Conservation (phyloP, 2,888 invertebrate genomes). For the Dynastes maya region DNA sequence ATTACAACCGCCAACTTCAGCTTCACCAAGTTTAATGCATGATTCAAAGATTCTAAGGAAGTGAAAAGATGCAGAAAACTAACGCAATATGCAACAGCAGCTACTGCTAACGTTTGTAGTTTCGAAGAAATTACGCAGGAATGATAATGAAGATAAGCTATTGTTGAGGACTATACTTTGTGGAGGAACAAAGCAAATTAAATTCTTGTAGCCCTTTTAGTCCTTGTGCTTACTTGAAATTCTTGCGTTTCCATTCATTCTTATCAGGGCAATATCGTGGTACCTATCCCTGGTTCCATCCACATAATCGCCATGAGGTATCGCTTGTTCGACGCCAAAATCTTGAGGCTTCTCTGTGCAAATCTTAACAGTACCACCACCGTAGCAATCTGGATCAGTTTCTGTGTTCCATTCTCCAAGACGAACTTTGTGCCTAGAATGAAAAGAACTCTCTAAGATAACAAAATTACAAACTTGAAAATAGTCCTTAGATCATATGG, state of each 20-base stretch:
- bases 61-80: too few relatives aligned
- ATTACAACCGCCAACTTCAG: too few relatives aligned
- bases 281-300: conserved; percentile 60
- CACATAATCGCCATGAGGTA: conserved; percentile 65
- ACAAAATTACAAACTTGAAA: conserved; percentile 55
- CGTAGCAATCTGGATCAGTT: conserved; percentile 76
- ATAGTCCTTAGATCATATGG: not conserved
- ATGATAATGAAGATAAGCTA: too few relatives aligned
- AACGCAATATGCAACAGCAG: too few relatives aligned
- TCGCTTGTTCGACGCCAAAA: conserved; percentile 66
- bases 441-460: not conserved
- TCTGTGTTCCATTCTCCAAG: conserved; percentile 80
- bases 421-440: conserved; percentile 72
- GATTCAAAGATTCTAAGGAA: too few relatives aligned
- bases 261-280: conserved; percentile 70
- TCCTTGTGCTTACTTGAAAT: conserved; percentile 68
- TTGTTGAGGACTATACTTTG: too few relatives aligned
- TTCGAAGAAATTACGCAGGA: too few relatives aligned
- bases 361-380: conserved; percentile 62
- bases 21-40: too few relatives aligned
- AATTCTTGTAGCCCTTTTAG: not conserved
- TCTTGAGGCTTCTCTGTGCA: conserved; percentile 67
- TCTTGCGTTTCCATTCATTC: conserved; percentile 69
- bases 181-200: not conserved
- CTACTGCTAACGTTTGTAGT: too few relatives aligned